Evolutionary conservation across 2,797 vertebrate genomes (phyloP).

Genomic region (Neomorphus geoffroyi): DNA sequence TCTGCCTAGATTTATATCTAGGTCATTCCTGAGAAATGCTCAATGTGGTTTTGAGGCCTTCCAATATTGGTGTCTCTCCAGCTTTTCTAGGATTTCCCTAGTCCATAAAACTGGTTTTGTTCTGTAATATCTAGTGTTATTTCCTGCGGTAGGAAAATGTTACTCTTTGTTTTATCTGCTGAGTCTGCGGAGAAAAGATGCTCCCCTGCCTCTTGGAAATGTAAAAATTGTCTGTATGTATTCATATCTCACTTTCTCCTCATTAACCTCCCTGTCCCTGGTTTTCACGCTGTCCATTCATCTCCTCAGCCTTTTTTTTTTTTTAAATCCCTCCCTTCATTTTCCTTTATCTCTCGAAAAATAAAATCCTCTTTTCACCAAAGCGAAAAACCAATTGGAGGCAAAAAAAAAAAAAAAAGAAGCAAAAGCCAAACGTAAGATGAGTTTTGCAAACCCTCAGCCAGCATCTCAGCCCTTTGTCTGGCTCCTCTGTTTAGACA

Average conservation of each 20-base stretch:
- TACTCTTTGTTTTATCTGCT: neutral
- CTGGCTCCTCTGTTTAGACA: conserved; percentile 56
- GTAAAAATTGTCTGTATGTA: neutral
- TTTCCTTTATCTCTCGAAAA: neutral
- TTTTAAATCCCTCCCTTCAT: neutral
- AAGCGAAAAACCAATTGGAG: neutral
- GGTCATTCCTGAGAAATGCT: neutral
- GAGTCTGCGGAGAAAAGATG: neutral
- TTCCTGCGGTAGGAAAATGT: neutral
- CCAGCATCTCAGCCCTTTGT: conserved; percentile 23
- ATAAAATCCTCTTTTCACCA: neutral
- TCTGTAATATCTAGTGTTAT: neutral
- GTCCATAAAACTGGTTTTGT: neutral
- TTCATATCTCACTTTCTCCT: neutral
- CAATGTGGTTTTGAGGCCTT: neutral
- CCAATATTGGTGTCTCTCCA: neutral
- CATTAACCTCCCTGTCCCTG: neutral
- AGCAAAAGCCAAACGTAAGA: neutral
- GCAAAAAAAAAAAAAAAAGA: neutral
- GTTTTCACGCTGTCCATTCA: neutral
- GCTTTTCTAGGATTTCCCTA: neutral
- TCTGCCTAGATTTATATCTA: neutral
- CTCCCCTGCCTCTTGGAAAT: neutral
- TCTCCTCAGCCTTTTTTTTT: neutral
- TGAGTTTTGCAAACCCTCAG: neutral